Conservation (phyloP, 1,140 invertebrate genomes). For the Nasonia vitripennis region DNA sequence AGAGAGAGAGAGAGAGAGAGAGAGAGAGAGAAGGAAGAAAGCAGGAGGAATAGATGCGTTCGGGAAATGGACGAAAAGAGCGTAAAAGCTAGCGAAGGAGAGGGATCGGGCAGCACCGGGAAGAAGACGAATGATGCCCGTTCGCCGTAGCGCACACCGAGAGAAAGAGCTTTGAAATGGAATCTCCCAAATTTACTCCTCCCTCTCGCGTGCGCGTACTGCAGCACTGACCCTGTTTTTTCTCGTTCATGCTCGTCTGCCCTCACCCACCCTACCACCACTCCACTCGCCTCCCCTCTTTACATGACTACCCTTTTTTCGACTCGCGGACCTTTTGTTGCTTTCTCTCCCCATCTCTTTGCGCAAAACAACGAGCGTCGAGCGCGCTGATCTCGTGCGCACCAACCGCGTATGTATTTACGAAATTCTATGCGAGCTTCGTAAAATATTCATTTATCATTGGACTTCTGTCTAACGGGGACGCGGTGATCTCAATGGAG, state of each 20-base stretch:
- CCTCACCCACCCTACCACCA: neutral
- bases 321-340: neutral
- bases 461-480: neutral
- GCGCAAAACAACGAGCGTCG: neutral
- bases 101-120: neutral
- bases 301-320: conserved; percentile 37
- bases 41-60: conserved; percentile 10
- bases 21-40: conserved; percentile 21
- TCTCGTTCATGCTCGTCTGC: conserved; percentile 5
- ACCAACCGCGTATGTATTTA: neutral
- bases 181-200: conserved; percentile 52
- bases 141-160: neutral
- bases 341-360: neutral
- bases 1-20: conserved; percentile 24
- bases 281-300: conserved; percentile 13
- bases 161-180: conserved; percentile 28
- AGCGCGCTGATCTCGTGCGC: neutral
- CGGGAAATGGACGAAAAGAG: conserved; percentile 21
- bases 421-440: neutral
- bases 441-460: neutral
- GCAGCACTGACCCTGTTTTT: conserved; percentile 11
- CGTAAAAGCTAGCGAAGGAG: conserved; percentile 34
- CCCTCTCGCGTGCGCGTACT: conserved; percentile 14
- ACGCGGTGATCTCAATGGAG: neutral
- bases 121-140: conserved; percentile 47